Conservation (phyloP, 2,113 vertebrate species). For the Atlantisia rogersi region DNA sequence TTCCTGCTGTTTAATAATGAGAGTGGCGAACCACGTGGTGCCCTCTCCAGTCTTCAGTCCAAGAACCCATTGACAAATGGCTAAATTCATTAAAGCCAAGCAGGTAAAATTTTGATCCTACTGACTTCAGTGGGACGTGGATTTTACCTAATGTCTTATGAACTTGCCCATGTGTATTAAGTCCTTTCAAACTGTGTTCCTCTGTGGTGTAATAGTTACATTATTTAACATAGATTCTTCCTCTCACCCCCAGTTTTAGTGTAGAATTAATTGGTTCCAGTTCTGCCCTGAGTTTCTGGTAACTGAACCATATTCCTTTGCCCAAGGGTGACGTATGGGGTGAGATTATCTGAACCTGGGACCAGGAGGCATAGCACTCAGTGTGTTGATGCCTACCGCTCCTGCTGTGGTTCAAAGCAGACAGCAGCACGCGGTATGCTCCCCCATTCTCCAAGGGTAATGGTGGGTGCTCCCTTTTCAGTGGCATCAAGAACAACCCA, state of each 20-base stretch:
- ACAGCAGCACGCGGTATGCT: not conserved
- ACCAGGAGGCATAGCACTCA: fast-evolving
- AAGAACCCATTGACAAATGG: not conserved
- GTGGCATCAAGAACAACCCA: not conserved
- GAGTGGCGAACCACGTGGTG: not conserved
- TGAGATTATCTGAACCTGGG: not conserved
- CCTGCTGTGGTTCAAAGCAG: not conserved
- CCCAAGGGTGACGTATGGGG: not conserved
- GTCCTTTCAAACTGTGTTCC: not conserved
- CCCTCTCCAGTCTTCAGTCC: not conserved
- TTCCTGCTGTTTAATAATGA: not conserved
- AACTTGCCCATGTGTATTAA: not conserved
- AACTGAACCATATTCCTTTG: conserved; percentile 13
- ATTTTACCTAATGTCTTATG: not conserved
- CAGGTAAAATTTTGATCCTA: not conserved
- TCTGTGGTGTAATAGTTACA: conserved; percentile 43
- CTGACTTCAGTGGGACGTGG: not conserved
- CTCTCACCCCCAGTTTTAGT: not conserved
- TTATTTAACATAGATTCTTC: conserved; percentile 16
- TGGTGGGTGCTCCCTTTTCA: not conserved
- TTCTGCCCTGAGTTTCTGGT: not conserved
- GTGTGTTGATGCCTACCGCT: not conserved
- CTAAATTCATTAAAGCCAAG: not conserved
- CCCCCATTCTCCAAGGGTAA: not conserved
- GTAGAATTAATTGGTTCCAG: not conserved